These are phyloP conservation scores for Drosophila affinis DNA, from an alignment of 2,888 invertebrate species.

Conservation along the genomic window DNA sequence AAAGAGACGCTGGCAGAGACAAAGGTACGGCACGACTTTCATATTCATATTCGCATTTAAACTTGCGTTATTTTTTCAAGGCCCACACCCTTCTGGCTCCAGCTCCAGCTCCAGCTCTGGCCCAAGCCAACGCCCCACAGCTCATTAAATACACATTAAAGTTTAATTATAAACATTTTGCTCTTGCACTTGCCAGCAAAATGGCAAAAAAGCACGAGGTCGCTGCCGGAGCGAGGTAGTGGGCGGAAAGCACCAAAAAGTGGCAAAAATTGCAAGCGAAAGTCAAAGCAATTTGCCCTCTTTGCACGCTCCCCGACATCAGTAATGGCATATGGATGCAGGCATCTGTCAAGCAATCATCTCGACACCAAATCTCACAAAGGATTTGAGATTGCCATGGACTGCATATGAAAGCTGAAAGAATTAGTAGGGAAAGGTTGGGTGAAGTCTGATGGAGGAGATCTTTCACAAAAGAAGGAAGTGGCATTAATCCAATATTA, in stretches of 20 bases:
- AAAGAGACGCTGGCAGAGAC: slow-evolving; percentile 2
- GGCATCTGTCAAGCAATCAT: background rate
- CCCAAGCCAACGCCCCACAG: slow-evolving; percentile 19
- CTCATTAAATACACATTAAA: slow-evolving; percentile 73
- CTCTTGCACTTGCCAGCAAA: slow-evolving; percentile 68
- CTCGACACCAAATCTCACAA: too few relatives aligned
- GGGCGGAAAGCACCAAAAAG: slow-evolving; percentile 21
- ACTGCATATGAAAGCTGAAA: too few relatives aligned
- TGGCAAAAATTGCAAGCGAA: slow-evolving; percentile 69
- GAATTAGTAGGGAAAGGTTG: too few relatives aligned
- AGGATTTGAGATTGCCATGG: too few relatives aligned
- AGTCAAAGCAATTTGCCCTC: slow-evolving; percentile 71
- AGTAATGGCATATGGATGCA: slow-evolving; percentile 29
- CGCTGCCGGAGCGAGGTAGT: background rate
- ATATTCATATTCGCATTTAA: slow-evolving; percentile 51
- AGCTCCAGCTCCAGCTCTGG: background rate
- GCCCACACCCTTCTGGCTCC: slow-evolving; percentile 1
- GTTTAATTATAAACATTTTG: slow-evolving; percentile 78
- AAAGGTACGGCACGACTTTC: slow-evolving; percentile 10
- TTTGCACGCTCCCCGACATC: slow-evolving; percentile 32
- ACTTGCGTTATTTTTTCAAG: slow-evolving; percentile 35
- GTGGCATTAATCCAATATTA: too few relatives aligned
- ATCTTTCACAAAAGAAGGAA: too few relatives aligned
- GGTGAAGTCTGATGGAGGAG: too few relatives aligned
- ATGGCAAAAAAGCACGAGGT: slow-evolving; percentile 57